Evolutionary conservation across 2,797 vertebrate genomes (phyloP).

Genomic region (Echiichthys vipera): DNA sequence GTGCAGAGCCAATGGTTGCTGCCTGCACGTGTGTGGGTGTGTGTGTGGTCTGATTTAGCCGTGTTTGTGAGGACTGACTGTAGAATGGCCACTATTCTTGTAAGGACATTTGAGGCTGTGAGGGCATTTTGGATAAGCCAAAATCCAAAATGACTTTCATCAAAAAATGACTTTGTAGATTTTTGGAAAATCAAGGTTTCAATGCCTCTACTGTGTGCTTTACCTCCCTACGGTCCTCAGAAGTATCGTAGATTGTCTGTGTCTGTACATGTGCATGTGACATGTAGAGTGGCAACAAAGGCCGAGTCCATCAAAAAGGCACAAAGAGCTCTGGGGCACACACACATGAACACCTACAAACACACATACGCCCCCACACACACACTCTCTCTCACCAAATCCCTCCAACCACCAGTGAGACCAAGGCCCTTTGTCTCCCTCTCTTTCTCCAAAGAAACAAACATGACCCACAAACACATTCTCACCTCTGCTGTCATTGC

Average conservation of each 20-base stretch:
- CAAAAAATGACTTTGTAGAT: neutral
- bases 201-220: neutral
- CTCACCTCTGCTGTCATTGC: constrained; percentile 18
- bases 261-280: constrained; percentile 39
- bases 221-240: neutral
- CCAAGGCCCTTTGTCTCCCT: constrained; percentile 40
- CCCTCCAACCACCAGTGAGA: constrained; percentile 29
- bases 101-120: constrained; percentile 29
- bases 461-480: constrained; percentile 25
- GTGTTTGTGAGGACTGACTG: constrained; percentile 39
- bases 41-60: constrained; percentile 54
- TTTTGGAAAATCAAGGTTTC: neutral
- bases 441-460: constrained; percentile 20
- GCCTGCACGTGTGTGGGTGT: constrained; percentile 68
- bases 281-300: constrained; percentile 74
- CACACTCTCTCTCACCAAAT: constrained; percentile 26
- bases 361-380: constrained; percentile 21
- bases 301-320: constrained; percentile 75
- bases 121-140: neutral
- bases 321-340: constrained; percentile 69
- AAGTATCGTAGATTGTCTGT: constrained; percentile 18
- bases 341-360: constrained; percentile 5
- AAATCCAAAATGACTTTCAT: neutral
- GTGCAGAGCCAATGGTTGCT: constrained; percentile 77
- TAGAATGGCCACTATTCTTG: constrained; percentile 9